Conservation (phyloP, 2,888 invertebrate species). For the Pammene fasciana region DNA sequence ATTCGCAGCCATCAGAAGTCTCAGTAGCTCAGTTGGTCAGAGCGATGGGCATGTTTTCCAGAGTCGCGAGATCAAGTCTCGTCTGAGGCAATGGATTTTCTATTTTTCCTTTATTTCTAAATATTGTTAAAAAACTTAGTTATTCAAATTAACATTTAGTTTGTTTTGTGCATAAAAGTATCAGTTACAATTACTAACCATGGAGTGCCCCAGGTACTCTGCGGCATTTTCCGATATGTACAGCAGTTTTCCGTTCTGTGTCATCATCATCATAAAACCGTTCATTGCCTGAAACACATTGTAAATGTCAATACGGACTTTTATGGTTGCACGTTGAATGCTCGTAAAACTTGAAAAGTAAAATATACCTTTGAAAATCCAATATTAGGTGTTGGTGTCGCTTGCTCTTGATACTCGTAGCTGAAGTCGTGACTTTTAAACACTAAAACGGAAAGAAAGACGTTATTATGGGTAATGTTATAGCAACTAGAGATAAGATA, state of each 20-base stretch:
- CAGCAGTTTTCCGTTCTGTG: constrained; percentile 97
- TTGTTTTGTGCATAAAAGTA: too few species aligned
- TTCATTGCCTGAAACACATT: constrained; percentile 93
- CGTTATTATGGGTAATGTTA: constrained; percentile 79
- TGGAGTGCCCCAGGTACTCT: constrained; percentile 99
- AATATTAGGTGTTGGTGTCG: constrained; percentile 91
- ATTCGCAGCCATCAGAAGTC: too few species aligned
- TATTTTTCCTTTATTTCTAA: too few species aligned
- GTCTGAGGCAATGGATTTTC: too few species aligned
- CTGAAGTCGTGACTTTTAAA: constrained; percentile 91
- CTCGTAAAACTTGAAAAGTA: constrained; percentile 63
- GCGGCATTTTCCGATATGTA: constrained; percentile 99
- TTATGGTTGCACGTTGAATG: constrained; percentile 57
- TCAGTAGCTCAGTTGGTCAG: too few species aligned
- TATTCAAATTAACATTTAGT: too few species aligned
- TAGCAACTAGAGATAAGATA: constrained; percentile 79
- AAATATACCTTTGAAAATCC: constrained; percentile 94
- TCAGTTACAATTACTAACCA: constrained; percentile 85
- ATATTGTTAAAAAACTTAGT: too few species aligned
- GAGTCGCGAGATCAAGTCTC: too few species aligned
- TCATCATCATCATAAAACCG: constrained; percentile 99
- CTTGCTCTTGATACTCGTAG: constrained; percentile 86
- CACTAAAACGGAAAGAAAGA: constrained; percentile 89
- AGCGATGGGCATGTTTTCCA: too few species aligned
- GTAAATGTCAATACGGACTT: constrained; percentile 55